phyloP scores from a whole-genome alignment of 1,140 invertebrate species.

The Philopotamus ludificatus region DNA sequence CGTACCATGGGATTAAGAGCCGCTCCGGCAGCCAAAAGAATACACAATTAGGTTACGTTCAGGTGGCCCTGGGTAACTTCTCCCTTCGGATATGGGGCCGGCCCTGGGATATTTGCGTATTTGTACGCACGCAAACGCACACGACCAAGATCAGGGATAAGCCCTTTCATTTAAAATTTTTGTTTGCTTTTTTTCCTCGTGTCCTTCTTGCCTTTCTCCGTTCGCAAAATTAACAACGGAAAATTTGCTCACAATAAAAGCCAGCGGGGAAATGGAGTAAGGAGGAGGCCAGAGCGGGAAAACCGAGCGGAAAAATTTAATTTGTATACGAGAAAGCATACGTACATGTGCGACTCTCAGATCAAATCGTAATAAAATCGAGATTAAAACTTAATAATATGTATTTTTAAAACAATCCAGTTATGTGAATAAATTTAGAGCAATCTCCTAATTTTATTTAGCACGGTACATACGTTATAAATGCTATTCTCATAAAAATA shows the following conservation, averaged over 20 bases:
- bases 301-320: no score
- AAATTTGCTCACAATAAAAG: neutral
- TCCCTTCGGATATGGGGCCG: conserved; percentile 10
- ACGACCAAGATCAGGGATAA: conserved; percentile 22
- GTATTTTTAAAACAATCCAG: no score
- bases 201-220: conserved; percentile 6
- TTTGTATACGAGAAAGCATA: no score
- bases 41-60: conserved; percentile 34
- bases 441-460: no score
- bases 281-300: no score
- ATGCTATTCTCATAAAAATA: no score
- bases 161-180: conserved; percentile 23
- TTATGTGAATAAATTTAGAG: no score
- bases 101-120: conserved; percentile 24
- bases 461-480: no score
- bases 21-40: conserved; percentile 25
- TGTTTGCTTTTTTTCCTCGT: neutral
- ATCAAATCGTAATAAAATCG: no score
- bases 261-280: neutral
- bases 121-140: conserved; percentile 21
- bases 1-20: conserved; percentile 26
- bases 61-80: conserved; percentile 31
- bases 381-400: no score
- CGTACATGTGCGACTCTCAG: no score
- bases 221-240: conserved; percentile 21